Evolutionary conservation across 1,140 invertebrate genomes (phyloP).

Genomic region (Cotesia chilonis): DNA sequence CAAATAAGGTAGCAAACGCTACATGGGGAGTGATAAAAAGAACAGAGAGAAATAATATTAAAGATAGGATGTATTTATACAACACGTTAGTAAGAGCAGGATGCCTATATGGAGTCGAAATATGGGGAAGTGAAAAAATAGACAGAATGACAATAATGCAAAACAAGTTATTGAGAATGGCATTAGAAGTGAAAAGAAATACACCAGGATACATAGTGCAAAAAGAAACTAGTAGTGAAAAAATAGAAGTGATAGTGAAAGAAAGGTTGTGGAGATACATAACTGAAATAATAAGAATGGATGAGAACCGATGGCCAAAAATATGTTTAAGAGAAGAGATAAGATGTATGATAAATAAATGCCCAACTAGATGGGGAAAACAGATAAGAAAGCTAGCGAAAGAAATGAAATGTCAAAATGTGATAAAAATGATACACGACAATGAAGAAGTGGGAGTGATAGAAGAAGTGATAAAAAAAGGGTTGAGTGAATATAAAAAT

Average conservation of each 20-base stretch:
- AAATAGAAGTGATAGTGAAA: slow-evolving; percentile 7
- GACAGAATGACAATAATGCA: slow-evolving; percentile 16
- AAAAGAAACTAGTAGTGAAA: no score
- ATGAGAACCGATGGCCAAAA: slow-evolving; percentile 20
- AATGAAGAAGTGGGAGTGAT: neutral
- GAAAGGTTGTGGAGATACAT: slow-evolving; percentile 9
- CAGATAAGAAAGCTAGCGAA: neutral
- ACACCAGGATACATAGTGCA: no score
- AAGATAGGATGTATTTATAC: no score
- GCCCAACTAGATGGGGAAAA: neutral
- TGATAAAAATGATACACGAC: neutral
- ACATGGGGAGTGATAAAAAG: no score
- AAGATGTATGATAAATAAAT: slow-evolving; percentile 12
- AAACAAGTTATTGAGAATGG: no score
- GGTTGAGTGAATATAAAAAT: no score
- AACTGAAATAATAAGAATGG: slow-evolving; percentile 17
- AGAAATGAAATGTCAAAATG: neutral
- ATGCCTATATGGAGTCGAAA: slow-evolving; percentile 24
- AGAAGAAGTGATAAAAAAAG: no score
- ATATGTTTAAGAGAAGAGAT: slow-evolving; percentile 22
- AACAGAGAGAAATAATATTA: no score
- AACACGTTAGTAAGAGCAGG: slow-evolving; percentile 23
- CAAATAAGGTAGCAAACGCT: no score
- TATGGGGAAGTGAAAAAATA: slow-evolving; percentile 31
- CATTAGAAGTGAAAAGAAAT: no score